phyloP scores from a whole-genome alignment of 2,888 invertebrate genomes.

The Coenonympha glycerion region DNA sequence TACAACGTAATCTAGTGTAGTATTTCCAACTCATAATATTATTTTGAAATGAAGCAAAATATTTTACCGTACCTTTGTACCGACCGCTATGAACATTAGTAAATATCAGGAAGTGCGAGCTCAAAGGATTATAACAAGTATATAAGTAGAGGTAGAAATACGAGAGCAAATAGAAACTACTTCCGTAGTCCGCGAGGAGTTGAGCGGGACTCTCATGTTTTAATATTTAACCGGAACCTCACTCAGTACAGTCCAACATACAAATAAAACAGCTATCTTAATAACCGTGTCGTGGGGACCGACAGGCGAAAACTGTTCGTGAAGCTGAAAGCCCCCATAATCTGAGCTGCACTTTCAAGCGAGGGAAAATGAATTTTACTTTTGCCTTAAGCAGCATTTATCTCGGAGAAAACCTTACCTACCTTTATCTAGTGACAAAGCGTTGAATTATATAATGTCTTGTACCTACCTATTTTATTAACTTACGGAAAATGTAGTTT shows the following conservation, averaged over 20 bases:
- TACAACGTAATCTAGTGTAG: background rate
- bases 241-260: conserved; percentile 58
- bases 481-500: no score
- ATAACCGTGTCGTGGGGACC: conserved; percentile 55
- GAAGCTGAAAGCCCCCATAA: conserved; percentile 60
- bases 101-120: conserved; percentile 14
- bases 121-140: conserved; percentile 26
- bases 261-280: conserved; percentile 65
- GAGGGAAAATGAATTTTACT: conserved; percentile 27
- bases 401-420: no score
- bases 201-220: conserved; percentile 50
- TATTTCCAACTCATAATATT: conserved; percentile 1
- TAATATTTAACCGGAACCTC: conserved; percentile 65
- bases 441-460: no score
- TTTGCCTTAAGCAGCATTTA: background rate
- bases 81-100: conserved; percentile 11
- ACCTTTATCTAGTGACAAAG: no score
- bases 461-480: no score
- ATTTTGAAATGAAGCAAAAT: conserved; percentile 10
- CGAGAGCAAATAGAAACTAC: conserved; percentile 28
- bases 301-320: conserved; percentile 44
- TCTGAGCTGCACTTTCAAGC: conserved; percentile 47
- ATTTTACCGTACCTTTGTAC: conserved; percentile 13
- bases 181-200: conserved; percentile 30
- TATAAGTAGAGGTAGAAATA: conserved; percentile 21